Conservation (phyloP, 2,797 vertebrate genomes). For the Pachyuromys duprasi region DNA sequence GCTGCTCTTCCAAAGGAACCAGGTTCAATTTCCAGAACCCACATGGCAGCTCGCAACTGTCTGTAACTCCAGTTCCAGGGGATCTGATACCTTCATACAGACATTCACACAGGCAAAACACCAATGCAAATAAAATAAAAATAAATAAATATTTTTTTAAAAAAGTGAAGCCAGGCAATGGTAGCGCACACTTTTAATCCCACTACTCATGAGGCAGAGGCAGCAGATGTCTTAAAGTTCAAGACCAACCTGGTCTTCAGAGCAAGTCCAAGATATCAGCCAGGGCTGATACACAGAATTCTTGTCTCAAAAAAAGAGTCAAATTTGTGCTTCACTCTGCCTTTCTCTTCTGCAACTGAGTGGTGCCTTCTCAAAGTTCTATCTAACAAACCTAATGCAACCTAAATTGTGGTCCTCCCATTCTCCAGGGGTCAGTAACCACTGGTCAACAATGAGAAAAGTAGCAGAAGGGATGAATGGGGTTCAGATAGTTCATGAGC, state of each 20-base stretch:
- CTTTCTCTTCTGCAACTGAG: conserved; percentile 43
- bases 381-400: conserved; percentile 15
- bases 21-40: neutral
- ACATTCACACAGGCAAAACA: neutral
- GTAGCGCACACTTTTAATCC: neutral
- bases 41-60: neutral
- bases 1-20: neutral
- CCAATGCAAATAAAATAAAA: neutral
- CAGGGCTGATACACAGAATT: neutral
- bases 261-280: neutral
- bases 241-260: too few species aligned
- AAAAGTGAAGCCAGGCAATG: neutral
- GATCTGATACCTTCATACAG: neutral
- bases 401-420: neutral
- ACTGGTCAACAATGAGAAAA: too few species aligned
- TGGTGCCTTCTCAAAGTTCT: neutral
- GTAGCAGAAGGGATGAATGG: too few species aligned
- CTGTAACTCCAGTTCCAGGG: neutral
- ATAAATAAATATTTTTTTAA: neutral
- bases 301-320: neutral
- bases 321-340: neutral
- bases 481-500: too few species aligned
- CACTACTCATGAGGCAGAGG: neutral
- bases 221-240: neutral
- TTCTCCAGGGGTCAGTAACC: too few species aligned